Base-by-base conservation (phyloP, 2,888 invertebrate genomes). In the Rhogogaster chlorosoma region DNA sequence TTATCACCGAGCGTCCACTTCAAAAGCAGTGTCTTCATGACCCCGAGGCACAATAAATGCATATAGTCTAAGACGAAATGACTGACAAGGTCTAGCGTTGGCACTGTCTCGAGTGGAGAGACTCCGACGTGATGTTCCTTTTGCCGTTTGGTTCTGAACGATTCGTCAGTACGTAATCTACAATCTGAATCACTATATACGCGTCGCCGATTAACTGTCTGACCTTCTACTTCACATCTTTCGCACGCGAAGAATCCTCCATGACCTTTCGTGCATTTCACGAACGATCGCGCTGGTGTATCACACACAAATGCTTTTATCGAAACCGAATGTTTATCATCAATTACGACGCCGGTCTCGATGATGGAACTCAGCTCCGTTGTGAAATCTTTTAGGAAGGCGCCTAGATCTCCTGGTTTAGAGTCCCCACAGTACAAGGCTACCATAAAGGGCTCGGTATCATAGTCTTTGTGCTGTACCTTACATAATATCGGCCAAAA, bases 91-190 rank as follows among this genome's bases (percentile, higher is more conserved):
- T 85, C 49, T 2, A 85, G 57, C 9, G 6, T 15, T 2, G 57
- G 73, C 1, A 86, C 82, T 49, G 32, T 4, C 18, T 70, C 42
- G 32, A 85, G 49, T 9, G 84, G 83, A 15, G 86, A 85, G 18
- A 9, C 12, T 18, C 38, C 49, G 10, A n/a, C 83, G 29, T 87
- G 88, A 75, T 88, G 88, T 26, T 83, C 78, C 36, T 18, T 15
- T 71, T 71, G 71, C 2, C 18, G n/a, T 9, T n/a, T 71, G 5
- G 18, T 42, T 7, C 5, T 38, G 9, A 73, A 73, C 12, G 73
- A 73, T 9, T 73, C 42, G 45, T 73, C 38, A 12, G 38, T 73
- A 10, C 78, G 78, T 18, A n/a, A 3, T 45, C 38, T 5, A 29
- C 57, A 29, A 61, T 82, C 29, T 5, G 45, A 9, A 29, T 78